Base-by-base conservation (phyloP, 2,888 invertebrate species). In the Creontiades dilutus region DNA sequence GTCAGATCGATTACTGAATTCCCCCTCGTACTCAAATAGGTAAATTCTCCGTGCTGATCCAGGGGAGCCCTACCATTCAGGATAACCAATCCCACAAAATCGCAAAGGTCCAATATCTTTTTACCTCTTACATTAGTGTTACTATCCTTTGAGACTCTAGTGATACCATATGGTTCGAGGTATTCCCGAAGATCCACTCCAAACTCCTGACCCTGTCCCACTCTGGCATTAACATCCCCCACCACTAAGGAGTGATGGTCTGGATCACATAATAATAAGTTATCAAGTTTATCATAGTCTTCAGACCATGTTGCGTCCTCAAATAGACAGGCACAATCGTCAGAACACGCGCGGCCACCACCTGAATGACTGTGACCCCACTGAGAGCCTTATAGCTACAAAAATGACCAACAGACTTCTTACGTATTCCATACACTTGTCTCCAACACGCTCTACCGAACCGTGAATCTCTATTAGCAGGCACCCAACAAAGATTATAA, bases 151-250 rank as follows among this genome's bases (percentile, higher is more conserved):
- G 78, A 78, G 19, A 16, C 16, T 78, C 78, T 37, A 0, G 0
- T 3, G 13, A 19, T 2, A 11, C n/a, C 19, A 19, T 46, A 78
- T n/a, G 78, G 46, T 0, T 46, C 46, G 2, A 78, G 28, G 19
- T 1, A 46, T 0, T 46, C 46, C 78, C 12, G 0, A 2, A 78
- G 78, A 13, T 78, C 78, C 2, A 3, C 5, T 5, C 23, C 46
- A 46, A 78, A 78, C 13, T 28, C 5, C 19, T 78, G 78, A 3
- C 46, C 46, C 0, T 0, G 4, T 7, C 78, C 78, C 12, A 46
- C 16, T 47, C 46, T 78, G 19, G 78, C 78, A 19, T 78, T 78
- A 16, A 78, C 78, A 13, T 78, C 78, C 12, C 78, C 78, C n/a
- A 78, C 78, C 46, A 78, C 5, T 0, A 46, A n/a, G 11, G 14